Conservation (phyloP, 2,888 invertebrate species). For the Hedya salicella region DNA sequence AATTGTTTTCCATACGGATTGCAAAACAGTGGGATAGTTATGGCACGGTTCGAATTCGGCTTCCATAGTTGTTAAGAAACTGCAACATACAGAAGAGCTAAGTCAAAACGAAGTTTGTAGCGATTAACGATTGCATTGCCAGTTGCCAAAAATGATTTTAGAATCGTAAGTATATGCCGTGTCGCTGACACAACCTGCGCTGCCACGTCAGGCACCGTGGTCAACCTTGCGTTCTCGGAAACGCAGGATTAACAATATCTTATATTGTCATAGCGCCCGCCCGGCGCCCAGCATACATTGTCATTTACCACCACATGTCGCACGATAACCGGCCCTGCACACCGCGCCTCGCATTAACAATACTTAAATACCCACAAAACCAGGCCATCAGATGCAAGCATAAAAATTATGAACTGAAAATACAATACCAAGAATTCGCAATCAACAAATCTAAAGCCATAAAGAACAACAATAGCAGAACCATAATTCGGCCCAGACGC, state of each 20-base stretch:
- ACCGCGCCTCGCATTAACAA: constrained; percentile 51
- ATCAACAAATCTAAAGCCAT: constrained; percentile 55
- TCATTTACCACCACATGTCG: constrained; percentile 44
- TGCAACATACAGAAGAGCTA: no score
- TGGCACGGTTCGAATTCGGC: no score
- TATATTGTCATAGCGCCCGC: constrained; percentile 50
- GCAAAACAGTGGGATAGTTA: no score
- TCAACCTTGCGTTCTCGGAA: constrained; percentile 53
- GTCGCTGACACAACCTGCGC: constrained; percentile 42
- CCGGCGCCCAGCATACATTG: constrained; percentile 40
- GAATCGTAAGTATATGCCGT: no score
- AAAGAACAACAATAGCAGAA: constrained; percentile 42
- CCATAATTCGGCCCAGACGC: constrained; percentile 45
- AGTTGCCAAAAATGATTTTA: no score
- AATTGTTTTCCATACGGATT: no score
- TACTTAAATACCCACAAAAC: constrained; percentile 36
- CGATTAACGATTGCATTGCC: no score
- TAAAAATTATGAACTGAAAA: constrained; percentile 47
- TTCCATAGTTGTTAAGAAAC: no score
- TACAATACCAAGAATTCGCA: constrained; percentile 55
- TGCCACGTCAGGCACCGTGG: constrained; percentile 42
- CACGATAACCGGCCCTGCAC: constrained; percentile 48
- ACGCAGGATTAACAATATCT: constrained; percentile 52
- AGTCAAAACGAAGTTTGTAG: background rate
- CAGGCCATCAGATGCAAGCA: constrained; percentile 40